phyloP scores from a whole-genome alignment of 35 echinoderm and acorn worm species.

The Amphiura filiformis region DNA sequence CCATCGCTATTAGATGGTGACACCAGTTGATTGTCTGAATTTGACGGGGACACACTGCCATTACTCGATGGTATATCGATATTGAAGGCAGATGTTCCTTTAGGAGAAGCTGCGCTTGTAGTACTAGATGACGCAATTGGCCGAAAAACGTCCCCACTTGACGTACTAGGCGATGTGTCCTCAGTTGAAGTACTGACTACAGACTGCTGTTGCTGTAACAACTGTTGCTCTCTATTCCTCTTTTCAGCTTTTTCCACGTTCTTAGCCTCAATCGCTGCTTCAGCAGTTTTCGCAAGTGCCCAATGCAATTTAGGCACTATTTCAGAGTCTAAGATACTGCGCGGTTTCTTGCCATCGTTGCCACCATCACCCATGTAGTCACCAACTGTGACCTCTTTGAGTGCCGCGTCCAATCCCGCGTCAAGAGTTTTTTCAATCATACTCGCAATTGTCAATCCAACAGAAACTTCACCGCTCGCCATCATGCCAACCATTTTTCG shows the following conservation, averaged over 20 bases:
- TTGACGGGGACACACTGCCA: conserved; percentile 40
- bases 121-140: neutral
- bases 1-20: conserved; percentile 63
- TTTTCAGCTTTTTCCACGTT: neutral
- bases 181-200: neutral
- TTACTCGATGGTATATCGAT: conserved; percentile 37
- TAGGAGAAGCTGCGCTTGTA: neutral
- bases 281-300: neutral
- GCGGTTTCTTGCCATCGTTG: neutral
- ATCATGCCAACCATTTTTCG: neutral
- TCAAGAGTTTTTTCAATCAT: conserved; percentile 97
- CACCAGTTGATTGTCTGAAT: conserved; percentile 46
- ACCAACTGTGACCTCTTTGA: neutral
- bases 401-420: conserved; percentile 55
- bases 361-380: neutral
- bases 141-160: neutral
- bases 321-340: conserved; percentile 2
- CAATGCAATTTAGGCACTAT: conserved; percentile 22
- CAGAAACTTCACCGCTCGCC: conserved; percentile 7
- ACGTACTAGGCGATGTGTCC: neutral
- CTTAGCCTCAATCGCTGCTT: neutral
- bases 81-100: neutral
- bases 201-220: neutral
- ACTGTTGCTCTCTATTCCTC: conserved; percentile 7
- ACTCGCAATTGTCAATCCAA: conserved; percentile 83